Evolutionary conservation across 2,113 vertebrate genomes (phyloP), one percentile per base, ranked within the genome.

Genomic region (Spermophilus dauricus): DNA sequence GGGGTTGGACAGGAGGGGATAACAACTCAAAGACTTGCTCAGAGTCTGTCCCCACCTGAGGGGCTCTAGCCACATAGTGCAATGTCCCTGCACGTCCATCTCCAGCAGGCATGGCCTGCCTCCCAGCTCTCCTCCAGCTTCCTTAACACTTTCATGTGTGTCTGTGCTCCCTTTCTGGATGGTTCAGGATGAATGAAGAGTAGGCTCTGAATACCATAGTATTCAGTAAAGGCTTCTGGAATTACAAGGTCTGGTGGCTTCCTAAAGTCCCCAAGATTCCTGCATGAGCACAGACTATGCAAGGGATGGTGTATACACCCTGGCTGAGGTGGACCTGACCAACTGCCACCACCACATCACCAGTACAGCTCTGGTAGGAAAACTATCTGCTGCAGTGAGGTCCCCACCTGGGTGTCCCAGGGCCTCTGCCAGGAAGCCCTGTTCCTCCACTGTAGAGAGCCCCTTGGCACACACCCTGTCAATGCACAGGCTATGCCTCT

Each of bases 251-350:
- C 37, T 53, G 48, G 84, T 14, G 1, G 63, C 18, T 37, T 10
- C 37, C 70, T 12, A 8, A 28, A 17, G 18, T 37, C 58, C 61
- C 58, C 22, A 1, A 32, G 39, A 24, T 69, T 42, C 84, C 32
- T 2, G 18, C 24, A 65, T 56, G n/a, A 34, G 24, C 0, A 1
- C 26, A 63, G 69, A 45, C 70, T 8, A 1, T 28, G 32, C 24
- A 37, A 28, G 20, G 14, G 51, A 87, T 0, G 4, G 34, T 28
- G 14, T 24, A n/a, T 8, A 10, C 10, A 9, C 8, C 10, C 12
- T 9, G 70, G 76, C 2, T 24, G 8, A 32, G 0, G 24, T 2
- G 12, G n/a, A 91, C 28, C 69, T 26, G 14, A 53, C 10, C 32
- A 48, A 37, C 56, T 42, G 63, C 45, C 34, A 20, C 56, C 16